Percentiles rank a stretch among this genome's conserved stretches.
phyloP scores from a whole-genome alignment of 2,113 vertebrate genomes.

The Rhynchomys soricoides region DNA sequence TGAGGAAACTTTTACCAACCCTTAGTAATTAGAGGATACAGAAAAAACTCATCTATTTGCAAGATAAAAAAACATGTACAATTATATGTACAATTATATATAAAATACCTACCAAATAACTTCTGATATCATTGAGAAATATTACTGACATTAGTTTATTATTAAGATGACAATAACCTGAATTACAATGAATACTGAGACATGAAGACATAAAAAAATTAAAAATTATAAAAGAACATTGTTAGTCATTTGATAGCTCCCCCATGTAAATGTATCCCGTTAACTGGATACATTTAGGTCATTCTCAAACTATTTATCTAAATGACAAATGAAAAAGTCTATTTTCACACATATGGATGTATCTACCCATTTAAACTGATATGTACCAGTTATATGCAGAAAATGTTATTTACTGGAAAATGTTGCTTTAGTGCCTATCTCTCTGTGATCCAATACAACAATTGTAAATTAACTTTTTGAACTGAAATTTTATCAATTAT shows the following conservation, averaged over 20 bases:
- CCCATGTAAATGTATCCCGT: fast-evolving
- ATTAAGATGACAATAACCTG: background rate
- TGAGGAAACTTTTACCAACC: background rate
- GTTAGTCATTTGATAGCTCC: background rate
- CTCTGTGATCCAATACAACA: background rate
- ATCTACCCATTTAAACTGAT: background rate
- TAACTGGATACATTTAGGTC: background rate
- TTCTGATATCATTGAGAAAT: background rate
- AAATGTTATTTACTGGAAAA: background rate
- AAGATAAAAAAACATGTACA: conserved; percentile 1
- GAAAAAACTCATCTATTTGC: background rate
- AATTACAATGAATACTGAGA: background rate
- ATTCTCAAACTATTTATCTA: conserved; percentile 15
- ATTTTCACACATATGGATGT: background rate
- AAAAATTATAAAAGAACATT: background rate
- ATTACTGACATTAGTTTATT: background rate
- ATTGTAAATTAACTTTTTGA: conserved; percentile 10
- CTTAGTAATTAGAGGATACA: background rate
- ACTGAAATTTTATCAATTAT: background rate
- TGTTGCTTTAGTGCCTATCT: background rate
- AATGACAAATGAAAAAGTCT: background rate
- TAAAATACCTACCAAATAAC: background rate
- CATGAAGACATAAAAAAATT: background rate
- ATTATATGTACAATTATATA: background rate
- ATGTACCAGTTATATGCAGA: background rate